Base-by-base conservation (phyloP, 2,888 invertebrate species). In the Hofmannophila pseudospretella region DNA sequence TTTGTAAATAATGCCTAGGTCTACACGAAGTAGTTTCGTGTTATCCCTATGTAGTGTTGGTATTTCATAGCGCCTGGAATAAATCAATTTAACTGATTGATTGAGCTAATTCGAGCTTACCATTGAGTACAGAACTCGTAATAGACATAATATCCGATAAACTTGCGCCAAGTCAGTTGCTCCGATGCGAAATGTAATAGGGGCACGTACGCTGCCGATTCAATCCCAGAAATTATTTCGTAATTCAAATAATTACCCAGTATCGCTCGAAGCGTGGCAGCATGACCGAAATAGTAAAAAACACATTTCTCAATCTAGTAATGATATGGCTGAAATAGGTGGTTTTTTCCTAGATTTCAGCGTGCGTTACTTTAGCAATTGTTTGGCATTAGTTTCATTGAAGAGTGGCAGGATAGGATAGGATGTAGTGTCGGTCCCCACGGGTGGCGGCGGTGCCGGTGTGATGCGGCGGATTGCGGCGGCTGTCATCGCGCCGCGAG, bases 1-100 rank as follows among this genome's bases (percentile, higher is more conserved):
- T 67, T 73, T 82, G 82, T 84, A 79, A 68, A 81, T 84, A 79
- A 63, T 61, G 51, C 69, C 66, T 76, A 77, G 69, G 47, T 68
- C 63, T 75, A 70, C 67, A 44, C 64, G 63, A 69, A 67, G 54
- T 64, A 68, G 62, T 64, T 59, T 58, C 67, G 66, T 60, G 60
- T 46, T 64, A 64, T 62, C 54, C 57, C 57, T 69, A 58, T 56
- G 73, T 61, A 66, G 67, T 76, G 73, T 76, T 76, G 70, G 70
- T 68, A 48, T 62, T 66, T 67, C 54, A 57, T 51, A 35, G 32
- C 27, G 22, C 20, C 42, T 23, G n/a, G 25, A 32, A 13, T 36
- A 30, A 34, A 30, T 34, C 38, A 29, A 28, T 13, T 10, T 22
- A 19, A 26, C 26, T 16, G 10, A 33, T 40, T 26, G 12, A 30